Base-by-base conservation (phyloP, 2,797 vertebrate genomes). In the Melanitta fusca region DNA sequence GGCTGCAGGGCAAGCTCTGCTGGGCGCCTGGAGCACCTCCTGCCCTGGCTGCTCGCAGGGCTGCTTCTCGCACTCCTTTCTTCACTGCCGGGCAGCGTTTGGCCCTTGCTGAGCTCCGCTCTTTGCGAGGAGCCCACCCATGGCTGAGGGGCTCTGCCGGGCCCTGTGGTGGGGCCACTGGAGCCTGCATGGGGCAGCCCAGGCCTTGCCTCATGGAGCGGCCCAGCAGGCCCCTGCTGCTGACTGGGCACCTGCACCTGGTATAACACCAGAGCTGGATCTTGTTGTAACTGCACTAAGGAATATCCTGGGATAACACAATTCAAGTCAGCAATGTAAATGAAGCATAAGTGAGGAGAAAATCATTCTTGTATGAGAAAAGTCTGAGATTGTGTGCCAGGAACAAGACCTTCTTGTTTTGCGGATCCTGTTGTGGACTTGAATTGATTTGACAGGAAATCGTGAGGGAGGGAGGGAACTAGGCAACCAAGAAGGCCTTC, bases 21-120 rank as follows among this genome's bases (percentile, higher is more conserved):
- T 53, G 51, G 51, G 51, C 14, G 14, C 51, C 51, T 27, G 51
- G 51, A 53, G 51, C 51, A 53, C 51, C 51, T 27, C 25, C 25
- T 53, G 5, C 51, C 14, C 25, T 53, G 25, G 51, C 51, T 53
- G 51, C 25, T 53, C 14, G 3, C 25, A 53, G 51, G 25, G 51
- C 51, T 53, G 51, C 25, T 53, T 27, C 51, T 27, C 4, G 3
- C 25, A 15, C 25, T 51, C 25, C 25, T 51, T 27, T 51, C 25
- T 45, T 39, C 25, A 27, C 6, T 0, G 0, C 30, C 0, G 0
- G 25, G 28, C 80, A 51, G 38, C 2, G 1, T n/a, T 38, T 12
- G 38, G 25, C 20, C 54, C 41, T 4, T 51, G 12, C 28, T 57
- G 0, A 19, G 36, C 20, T 7, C 4, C 2, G 0, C 17, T 34